Base-by-base conservation (phyloP, 1,140 invertebrate genomes). In the Hestina assimilis region DNA sequence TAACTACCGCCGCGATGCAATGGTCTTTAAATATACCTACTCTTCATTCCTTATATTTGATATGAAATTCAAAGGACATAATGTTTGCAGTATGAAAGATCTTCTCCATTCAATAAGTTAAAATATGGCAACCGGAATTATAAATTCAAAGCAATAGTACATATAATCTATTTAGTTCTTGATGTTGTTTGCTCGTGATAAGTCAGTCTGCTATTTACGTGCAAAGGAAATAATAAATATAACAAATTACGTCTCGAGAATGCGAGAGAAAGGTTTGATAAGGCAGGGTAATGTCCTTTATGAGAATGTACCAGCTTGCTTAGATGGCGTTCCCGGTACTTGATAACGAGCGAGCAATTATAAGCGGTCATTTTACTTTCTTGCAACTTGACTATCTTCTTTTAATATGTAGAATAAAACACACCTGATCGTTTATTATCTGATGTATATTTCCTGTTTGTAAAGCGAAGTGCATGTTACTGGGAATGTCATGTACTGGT, bases 161-260 rank as follows among this genome's bases (percentile, higher is more conserved):
- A 61, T 59, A 62, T 47, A 59, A 47, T 42, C 24, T 43, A 31
- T 60, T 42, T 11, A 21, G 9, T 1, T 35, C 15, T 17, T 53
- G 56, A 59, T 45, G 60, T 60, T 46, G 47, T 57, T 58, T 45
- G 48, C 53, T 64, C 55, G 53, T 54, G 51, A 64, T 62, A 67
- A 48, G 43, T 57, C 47, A 63, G 69, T 72, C 60, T 57, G 58
- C 40, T 59, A 54, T 69, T 69, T 58, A 57, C 62, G 20, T n/a
- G 53, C 48, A 56, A 56, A 59, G 52, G 58, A 63, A 66, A 66
- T 66, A 66, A 71, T 73, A 70, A 75, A 65, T 61, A 64, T 63
- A 61, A 65, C 62, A 69, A 56, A 75, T 64, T 61, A 64, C 60
- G 45, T 57, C 55, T 50, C 67, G 64, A 29, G 42, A 56, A 43